phyloP scores from a whole-genome alignment of 2,113 vertebrate genomes.

The Danionella cerebrum region DNA sequence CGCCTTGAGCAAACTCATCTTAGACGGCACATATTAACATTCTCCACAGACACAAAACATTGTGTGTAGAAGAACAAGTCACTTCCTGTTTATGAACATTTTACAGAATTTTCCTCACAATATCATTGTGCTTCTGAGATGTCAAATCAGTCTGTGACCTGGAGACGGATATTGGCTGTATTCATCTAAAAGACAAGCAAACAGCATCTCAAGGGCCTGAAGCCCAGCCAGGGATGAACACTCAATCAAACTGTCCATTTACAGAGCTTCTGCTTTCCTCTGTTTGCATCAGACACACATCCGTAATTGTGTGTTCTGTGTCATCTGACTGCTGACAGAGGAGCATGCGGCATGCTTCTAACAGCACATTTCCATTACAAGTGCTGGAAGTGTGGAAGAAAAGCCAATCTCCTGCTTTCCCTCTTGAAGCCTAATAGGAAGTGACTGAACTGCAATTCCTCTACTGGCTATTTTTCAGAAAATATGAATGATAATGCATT shows the following conservation, averaged over 20 bases:
- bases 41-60: not conserved
- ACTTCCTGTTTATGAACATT: not conserved
- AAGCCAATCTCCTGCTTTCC: not conserved
- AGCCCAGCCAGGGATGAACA: not conserved
- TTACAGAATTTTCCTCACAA: not conserved
- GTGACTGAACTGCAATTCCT: too few species aligned
- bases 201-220: not conserved
- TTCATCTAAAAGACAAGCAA: not conserved
- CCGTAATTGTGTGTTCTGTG: not conserved
- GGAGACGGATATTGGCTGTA: not conserved
- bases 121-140: not conserved
- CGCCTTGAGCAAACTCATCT: slow-evolving; percentile 25
- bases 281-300: not conserved
- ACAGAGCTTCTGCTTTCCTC: not conserved
- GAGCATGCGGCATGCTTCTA: not conserved
- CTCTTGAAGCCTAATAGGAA: too few species aligned
- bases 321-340: not conserved
- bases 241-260: not conserved
- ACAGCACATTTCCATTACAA: not conserved
- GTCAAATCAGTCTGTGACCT: not conserved
- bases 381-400: not conserved
- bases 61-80: not conserved
- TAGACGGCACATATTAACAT: slow-evolving; percentile 32
- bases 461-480: too few species aligned
- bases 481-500: too few species aligned